Base-by-base conservation (phyloP, 2,113 vertebrate genomes). In the Alaudala cheleensis region DNA sequence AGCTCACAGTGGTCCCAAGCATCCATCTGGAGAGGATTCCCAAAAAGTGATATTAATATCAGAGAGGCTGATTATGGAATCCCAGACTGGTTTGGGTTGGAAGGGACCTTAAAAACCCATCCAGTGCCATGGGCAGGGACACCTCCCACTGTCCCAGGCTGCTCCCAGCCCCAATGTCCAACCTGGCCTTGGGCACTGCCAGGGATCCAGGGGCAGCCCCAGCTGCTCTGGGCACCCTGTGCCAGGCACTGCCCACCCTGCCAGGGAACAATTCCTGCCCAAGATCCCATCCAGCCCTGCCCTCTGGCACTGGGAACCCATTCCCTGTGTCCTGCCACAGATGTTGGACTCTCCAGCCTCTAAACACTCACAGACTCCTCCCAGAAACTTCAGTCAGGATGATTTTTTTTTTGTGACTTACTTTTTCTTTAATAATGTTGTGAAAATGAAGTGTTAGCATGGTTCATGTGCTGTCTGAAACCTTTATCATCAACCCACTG, bases 291-390 rank as follows among this genome's bases (percentile, higher is more conserved):
- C 85, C 1, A 13, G 0, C 65, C 40, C 65, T 79, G 49, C 29
- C 74, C 57, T 40, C 40, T 56, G 47, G 28, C 39, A 61, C 0
- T 25, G 57, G 21, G 42, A 88, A 56, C 2, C 34, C 50, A 42
- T 42, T 28, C 6, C 20, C 0, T 0, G 42, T 37, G 10, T 37
- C 44, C 44, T 45, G 3, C 12, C 33, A 12, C 1, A 5, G 19
- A 31, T 40, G 26, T 3, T 3, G 49, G 15, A 11, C 25, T 60
- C 58, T 69, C 37, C 10, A 33, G 24, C 6, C 37, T 44, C 19
- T 16, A 22, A 61, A 33, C 4, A 14, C 13, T 8, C 3, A 3
- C 72, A 66, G 22, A 53, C 0, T 61, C 37, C 25, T 66, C 45
- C n/a, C 58, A 51, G 24, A 76, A 91, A 67, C 34, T 57, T 88